phyloP scores from a whole-genome alignment of 92 coral and sea anemone species.

The Zoanthus gigantus region DNA sequence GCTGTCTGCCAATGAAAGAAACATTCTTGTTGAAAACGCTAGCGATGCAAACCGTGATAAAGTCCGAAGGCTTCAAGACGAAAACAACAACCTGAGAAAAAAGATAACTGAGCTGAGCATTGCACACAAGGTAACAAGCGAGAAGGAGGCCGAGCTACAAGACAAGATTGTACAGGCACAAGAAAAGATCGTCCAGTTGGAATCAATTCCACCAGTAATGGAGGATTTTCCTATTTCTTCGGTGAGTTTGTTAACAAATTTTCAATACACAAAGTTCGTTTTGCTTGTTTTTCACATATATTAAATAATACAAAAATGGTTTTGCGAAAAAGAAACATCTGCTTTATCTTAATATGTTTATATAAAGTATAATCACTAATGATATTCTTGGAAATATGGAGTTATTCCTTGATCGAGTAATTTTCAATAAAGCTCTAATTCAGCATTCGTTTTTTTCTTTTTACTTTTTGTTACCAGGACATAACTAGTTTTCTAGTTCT shows the following conservation, averaged over 20 bases:
- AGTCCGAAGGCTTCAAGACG: constrained; percentile 88
- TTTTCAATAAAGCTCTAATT: too few relatives aligned
- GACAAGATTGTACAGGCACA: constrained; percentile 73
- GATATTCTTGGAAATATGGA: too few relatives aligned
- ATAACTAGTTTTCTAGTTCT: too few relatives aligned
- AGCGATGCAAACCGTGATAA: constrained; percentile 87
- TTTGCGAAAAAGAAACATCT: too few relatives aligned
- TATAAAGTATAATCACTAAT: too few relatives aligned
- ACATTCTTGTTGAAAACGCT: constrained; percentile 82
- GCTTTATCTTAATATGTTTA: too few relatives aligned
- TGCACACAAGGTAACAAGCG: constrained; percentile 68
- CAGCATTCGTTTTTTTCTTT: not conserved
- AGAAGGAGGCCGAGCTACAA: constrained; percentile 88
- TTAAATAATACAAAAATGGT: too few relatives aligned
- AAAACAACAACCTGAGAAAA: constrained; percentile 76
- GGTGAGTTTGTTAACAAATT: not conserved
- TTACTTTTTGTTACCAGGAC: not conserved
- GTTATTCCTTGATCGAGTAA: too few relatives aligned
- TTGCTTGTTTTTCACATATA: too few relatives aligned
- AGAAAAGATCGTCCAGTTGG: constrained; percentile 75
- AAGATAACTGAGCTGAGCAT: constrained; percentile 83
- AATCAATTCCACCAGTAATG: constrained; percentile 60
- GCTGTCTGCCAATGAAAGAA: constrained; percentile 79
- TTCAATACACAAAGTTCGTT: not conserved
- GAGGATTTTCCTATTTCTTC: constrained; percentile 60